These are phyloP conservation scores for Myxocyprinus asiaticus DNA, from an alignment of 2,113 vertebrate genomes.

Conservation along the genomic window DNA sequence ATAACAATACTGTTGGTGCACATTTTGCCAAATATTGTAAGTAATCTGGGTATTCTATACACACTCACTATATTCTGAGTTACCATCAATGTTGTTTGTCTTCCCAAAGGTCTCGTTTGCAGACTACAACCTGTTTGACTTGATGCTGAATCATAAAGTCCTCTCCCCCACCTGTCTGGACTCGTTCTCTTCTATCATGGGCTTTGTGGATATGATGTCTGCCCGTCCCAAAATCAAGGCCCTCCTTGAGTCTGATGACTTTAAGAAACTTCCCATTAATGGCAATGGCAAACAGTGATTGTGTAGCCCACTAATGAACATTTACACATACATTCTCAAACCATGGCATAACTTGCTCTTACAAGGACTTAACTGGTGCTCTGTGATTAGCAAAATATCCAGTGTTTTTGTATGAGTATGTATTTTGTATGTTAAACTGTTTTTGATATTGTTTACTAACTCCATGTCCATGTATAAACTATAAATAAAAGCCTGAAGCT, in stretches of 20 bases:
- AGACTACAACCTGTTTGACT: conserved; percentile 77
- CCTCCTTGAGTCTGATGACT: conserved; percentile 68
- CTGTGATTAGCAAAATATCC: background rate
- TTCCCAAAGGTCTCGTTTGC: conserved; percentile 71
- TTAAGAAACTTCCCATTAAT: conserved; percentile 71
- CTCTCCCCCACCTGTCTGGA: conserved; percentile 70
- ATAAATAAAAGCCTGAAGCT: no score
- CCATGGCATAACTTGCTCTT: background rate
- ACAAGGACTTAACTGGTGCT: background rate
- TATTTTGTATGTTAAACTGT: conserved; percentile 16
- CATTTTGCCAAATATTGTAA: no score
- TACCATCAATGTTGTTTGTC: background rate
- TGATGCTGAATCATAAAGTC: conserved; percentile 68
- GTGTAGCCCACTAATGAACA: no score
- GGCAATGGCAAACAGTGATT: conserved; percentile 78
- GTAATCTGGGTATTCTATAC: no score
- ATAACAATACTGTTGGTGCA: no score
- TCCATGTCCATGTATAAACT: background rate
- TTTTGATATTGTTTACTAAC: background rate
- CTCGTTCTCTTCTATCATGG: conserved; percentile 67
- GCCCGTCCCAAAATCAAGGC: conserved; percentile 72
- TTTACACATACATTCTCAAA: background rate
- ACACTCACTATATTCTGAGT: no score
- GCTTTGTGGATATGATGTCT: conserved; percentile 64
- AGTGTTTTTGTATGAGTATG: background rate